phyloP scores from a whole-genome alignment of 2,797 vertebrate genomes.

The Valencia hispanica region DNA sequence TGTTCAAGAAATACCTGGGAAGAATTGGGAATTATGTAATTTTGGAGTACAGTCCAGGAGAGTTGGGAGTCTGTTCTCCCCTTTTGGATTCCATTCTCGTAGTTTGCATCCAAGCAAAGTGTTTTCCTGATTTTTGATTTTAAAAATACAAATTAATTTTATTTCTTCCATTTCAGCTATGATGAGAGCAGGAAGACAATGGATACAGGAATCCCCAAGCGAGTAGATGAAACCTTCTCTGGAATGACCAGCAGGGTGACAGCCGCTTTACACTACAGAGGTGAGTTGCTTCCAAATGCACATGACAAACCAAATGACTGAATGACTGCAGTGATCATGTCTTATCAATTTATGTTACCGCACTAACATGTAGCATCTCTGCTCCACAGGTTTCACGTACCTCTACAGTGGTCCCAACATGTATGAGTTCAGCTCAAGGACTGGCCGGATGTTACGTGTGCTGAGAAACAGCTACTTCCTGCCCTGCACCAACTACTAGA shows the following conservation, averaged over 20 bases:
- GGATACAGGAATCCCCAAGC: constrained; percentile 82
- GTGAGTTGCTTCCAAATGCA: constrained; percentile 61
- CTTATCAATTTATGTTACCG: neutral
- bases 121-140: neutral
- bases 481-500: constrained; percentile 69
- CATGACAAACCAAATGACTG: neutral
- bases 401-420: constrained; percentile 71
- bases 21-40: neutral
- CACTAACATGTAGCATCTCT: constrained; percentile 6
- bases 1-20: neutral
- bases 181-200: constrained; percentile 79
- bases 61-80: no score
- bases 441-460: constrained; percentile 44
- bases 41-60: neutral
- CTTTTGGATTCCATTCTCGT: neutral
- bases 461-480: constrained; percentile 70
- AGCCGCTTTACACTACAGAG: constrained; percentile 82
- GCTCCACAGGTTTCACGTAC: constrained; percentile 66
- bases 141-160: neutral
- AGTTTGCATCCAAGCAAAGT: neutral
- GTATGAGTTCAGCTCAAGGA: constrained; percentile 59
- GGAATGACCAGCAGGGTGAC: constrained; percentile 77
- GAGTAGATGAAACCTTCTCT: constrained; percentile 65
- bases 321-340: neutral
- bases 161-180: constrained; percentile 72